Evolutionary conservation across 2,113 vertebrate genomes (phyloP).

Genomic region (Potamarius usumacintae): DNA sequence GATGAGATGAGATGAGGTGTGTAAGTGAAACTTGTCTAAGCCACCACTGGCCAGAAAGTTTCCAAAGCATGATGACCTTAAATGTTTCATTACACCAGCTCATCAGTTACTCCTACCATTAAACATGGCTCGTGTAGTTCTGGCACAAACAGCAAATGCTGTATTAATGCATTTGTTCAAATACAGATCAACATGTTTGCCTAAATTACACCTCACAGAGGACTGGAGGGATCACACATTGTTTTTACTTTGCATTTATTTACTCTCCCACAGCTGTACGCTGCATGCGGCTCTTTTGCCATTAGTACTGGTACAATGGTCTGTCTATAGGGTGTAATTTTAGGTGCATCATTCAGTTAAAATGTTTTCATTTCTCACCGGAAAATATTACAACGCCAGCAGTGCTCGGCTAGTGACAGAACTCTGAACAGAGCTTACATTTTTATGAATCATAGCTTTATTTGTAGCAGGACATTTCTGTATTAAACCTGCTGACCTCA

Average conservation of each 20-base stretch:
- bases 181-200: constrained; percentile 2
- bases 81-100: constrained; percentile 50
- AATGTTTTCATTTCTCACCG: neutral
- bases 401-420: neutral
- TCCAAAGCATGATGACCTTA: constrained; percentile 34
- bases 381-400: constrained; percentile 20
- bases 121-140: constrained; percentile 43
- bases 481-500: neutral
- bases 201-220: constrained; percentile 17
- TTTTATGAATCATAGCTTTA: neutral
- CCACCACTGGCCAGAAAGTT: constrained; percentile 51
- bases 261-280: neutral
- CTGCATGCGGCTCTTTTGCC: neutral
- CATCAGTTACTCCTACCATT: constrained; percentile 56
- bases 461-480: neutral
- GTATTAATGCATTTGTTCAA: constrained; percentile 23
- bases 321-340: neutral
- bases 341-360: constrained; percentile 1
- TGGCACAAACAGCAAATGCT: constrained; percentile 24
- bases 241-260: constrained; percentile 7
- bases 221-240: neutral
- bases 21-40: constrained; percentile 62
- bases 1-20: neutral
- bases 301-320: constrained; percentile 4
- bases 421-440: neutral